Evolutionary conservation across 2,888 invertebrate genomes (phyloP), one percentile per base, ranked within the genome.

Genomic region (Limnephilus auricula): DNA sequence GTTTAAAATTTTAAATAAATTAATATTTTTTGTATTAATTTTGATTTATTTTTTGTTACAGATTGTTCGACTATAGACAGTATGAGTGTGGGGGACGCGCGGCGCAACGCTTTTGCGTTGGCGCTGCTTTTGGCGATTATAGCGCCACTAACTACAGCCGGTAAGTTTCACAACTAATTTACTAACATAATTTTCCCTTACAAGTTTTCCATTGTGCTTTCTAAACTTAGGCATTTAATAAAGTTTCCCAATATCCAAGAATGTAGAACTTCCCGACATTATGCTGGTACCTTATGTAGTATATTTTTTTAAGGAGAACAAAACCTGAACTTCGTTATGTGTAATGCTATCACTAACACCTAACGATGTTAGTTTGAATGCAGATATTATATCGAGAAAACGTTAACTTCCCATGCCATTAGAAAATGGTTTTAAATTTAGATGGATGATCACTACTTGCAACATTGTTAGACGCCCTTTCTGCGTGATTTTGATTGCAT

Each of bases 71-170:
- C 85, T 85, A 90, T 86, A 89, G 89, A 79, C 65, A 93, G 88
- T 84, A 93, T 93, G 93, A 85, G 89, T 85, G 91, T 65, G 91
- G 92, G 91, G 90, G 90, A 89, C 15, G 95, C 95, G 95, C 94
- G 95, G 95, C 95, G 96, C 95, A 95, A 95, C 94, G 95, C 96
- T 95, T 95, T 95, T 94, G 95, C 95, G 95, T 96, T 96, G 95
- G 94, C 95, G 93, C 95, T 95, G 95, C 95, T 96, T 94, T 95
- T 95, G 95, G 95, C 95, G 94, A 95, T 95, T 95, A 94, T 96
- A 94, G 95, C 95, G 94, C 90, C 92, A 82, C 90, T 90, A 31
- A 89, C 92, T 34, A 88, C 82, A 65, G 92, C 92, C 84, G 92
- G 92, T 92, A 84, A 92, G 92, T 92, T 45, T 65, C 50, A 85